Base-by-base conservation (phyloP, 2,888 invertebrate genomes). In the Sinelater perroti region DNA sequence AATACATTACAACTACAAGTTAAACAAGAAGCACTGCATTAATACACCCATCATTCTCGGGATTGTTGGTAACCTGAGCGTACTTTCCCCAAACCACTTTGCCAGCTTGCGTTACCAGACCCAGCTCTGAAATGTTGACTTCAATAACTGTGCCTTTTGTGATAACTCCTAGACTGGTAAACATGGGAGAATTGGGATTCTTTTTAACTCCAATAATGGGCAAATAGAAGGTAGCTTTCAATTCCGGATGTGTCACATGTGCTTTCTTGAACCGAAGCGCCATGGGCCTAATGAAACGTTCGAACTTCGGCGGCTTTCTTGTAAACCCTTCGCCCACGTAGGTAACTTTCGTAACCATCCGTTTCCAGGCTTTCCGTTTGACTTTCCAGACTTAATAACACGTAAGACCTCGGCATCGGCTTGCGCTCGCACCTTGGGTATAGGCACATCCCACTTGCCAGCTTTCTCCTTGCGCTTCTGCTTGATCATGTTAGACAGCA, bases 21-120 rank as follows among this genome's bases (percentile, higher is more conserved):
- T 86, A 98, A 64, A 99, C 93, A 77, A 99, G 84, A 60, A 99
- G 84, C 59, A 99, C 94, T 75, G 98, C 97, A 83, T 99, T 99
- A 58, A 99, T 97, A 74, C 97, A 98, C 11, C 99, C 99, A 83
- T 99, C 99, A 80, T 99, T 99, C 79, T 99, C 99, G 0, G 99
- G 99, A 81, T 98, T 95, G 79, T 99, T 99, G 0, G 98, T 98
- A 11, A 99, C 97, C 80, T 98, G 99, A 0, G 99, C 99, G 77
- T 96, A 99, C 83, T 99, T 99, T 56, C 98, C 99, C 99, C 99
- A 99, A 0, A 99, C 95, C 40, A 99, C 97, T 85, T 97, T 99
- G 58, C 99, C 99, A 5, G 95, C 93, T 77, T 97, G 97, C 1
- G 99, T 99, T 1, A 99, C 99, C 61, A 99, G 83, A 81, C 99